Conservation (phyloP, 2,113 vertebrate genomes). For the Trematomus loennbergii region DNA sequence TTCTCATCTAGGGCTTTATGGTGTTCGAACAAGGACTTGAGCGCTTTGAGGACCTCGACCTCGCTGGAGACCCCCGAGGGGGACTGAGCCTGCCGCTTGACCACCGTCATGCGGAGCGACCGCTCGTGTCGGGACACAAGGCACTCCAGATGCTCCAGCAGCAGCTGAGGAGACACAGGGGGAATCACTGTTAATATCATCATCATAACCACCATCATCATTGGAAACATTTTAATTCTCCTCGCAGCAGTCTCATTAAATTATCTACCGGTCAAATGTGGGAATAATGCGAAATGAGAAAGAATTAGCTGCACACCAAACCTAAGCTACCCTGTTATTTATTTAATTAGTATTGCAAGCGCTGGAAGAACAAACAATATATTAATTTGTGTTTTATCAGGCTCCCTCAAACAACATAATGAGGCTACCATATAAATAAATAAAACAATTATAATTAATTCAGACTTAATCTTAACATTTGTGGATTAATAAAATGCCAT, state of each 20-base stretch:
- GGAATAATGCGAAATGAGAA: neutral
- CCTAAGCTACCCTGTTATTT: neutral
- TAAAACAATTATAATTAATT: neutral
- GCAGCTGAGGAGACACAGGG: conserved; percentile 83
- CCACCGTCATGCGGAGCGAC: conserved; percentile 98
- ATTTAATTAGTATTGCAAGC: neutral
- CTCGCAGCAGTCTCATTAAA: neutral
- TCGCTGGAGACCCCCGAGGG: conserved; percentile 98
- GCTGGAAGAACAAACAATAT: neutral
- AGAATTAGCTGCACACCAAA: neutral
- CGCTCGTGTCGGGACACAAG: conserved; percentile 98
- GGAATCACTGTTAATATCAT: neutral
- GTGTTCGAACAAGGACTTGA: conserved; percentile 99
- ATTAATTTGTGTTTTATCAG: neutral
- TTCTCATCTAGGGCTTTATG: conserved; percentile 99
- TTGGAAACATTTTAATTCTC: neutral
- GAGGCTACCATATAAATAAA: neutral
- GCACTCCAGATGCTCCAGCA: conserved; percentile 98
- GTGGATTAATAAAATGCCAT: no score
- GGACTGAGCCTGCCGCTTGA: conserved; percentile 98
- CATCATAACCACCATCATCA: conserved; percentile 13
- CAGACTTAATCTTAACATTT: no score
- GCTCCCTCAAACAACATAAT: neutral
- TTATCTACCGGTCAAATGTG: neutral
- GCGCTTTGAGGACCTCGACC: conserved; percentile 98